Evolutionary conservation across 2,888 invertebrate species (phyloP).

Genomic region (Protula sp.): DNA sequence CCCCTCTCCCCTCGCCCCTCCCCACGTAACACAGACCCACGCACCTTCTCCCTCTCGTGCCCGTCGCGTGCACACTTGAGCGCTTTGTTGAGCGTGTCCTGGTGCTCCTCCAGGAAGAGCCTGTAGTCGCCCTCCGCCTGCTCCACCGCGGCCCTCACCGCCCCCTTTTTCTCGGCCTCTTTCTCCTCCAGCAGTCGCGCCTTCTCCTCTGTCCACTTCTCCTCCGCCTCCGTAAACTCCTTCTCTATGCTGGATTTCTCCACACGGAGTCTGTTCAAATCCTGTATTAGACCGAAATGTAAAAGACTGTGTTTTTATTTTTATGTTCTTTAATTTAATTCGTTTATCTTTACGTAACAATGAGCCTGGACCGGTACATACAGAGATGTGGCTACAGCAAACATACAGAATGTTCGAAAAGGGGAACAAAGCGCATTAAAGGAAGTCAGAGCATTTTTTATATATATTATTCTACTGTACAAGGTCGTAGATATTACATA

Average conservation of each 20-base stretch:
- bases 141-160: conserved; percentile 25
- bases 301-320: no score
- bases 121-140: conserved; percentile 34
- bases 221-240: conserved; percentile 22
- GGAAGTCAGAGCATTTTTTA: no score
- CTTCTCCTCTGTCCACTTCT: conserved; percentile 25
- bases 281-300: conserved; percentile 23
- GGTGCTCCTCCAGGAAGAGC: conserved; percentile 32
- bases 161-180: conserved; percentile 28
- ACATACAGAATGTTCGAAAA: no score
- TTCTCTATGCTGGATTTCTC: conserved; percentile 20
- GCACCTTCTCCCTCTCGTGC: conserved; percentile 32
- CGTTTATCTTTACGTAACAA: no score
- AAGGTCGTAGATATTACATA: no score
- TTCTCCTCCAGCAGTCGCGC: conserved; percentile 27
- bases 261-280: conserved; percentile 24
- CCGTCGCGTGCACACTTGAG: conserved; percentile 32
- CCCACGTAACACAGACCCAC: no score
- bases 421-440: no score
- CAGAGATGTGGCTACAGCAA: no score
- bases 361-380: no score
- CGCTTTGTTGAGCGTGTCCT: conserved; percentile 36
- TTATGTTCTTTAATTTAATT: no score
- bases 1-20: no score
- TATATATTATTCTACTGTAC: no score